phyloP scores from a whole-genome alignment of 2,888 invertebrate genomes.

The Lepidocyrtoides sp. region DNA sequence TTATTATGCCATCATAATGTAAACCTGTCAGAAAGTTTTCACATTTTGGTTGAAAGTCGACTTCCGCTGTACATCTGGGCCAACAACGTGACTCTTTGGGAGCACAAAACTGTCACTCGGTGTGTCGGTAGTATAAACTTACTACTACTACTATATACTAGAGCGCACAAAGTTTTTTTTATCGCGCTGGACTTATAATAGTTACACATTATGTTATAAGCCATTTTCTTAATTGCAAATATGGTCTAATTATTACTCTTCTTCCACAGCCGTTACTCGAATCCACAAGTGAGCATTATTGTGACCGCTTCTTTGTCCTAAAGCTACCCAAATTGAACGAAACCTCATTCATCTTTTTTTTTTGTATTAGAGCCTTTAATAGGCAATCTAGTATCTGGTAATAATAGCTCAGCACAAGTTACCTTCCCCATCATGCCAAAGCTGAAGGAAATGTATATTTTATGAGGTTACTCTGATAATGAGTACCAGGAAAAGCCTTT shows the following conservation, averaged over 20 bases:
- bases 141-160: too few relatives aligned
- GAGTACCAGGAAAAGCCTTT: conserved; percentile 70
- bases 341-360: neutral
- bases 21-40: conserved; percentile 29
- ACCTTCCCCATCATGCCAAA: neutral
- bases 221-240: conserved; percentile 17
- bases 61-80: neutral
- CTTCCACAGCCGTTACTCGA: neutral
- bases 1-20: conserved; percentile 32
- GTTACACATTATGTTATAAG: too few relatives aligned
- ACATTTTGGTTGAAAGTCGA: neutral
- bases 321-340: neutral
- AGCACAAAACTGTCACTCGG: too few relatives aligned
- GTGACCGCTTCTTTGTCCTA: neutral
- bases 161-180: too few relatives aligned
- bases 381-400: conserved; percentile 46
- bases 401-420: conserved; percentile 23
- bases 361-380: conserved; percentile 50
- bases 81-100: neutral
- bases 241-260: conserved; percentile 31
- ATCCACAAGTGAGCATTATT: conserved; percentile 44
- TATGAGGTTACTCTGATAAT: conserved; percentile 68
- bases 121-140: too few relatives aligned
- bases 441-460: conserved; percentile 66
- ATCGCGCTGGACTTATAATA: too few relatives aligned